phyloP scores from a whole-genome alignment of 2,113 vertebrate genomes.

The Alosa alosa region DNA sequence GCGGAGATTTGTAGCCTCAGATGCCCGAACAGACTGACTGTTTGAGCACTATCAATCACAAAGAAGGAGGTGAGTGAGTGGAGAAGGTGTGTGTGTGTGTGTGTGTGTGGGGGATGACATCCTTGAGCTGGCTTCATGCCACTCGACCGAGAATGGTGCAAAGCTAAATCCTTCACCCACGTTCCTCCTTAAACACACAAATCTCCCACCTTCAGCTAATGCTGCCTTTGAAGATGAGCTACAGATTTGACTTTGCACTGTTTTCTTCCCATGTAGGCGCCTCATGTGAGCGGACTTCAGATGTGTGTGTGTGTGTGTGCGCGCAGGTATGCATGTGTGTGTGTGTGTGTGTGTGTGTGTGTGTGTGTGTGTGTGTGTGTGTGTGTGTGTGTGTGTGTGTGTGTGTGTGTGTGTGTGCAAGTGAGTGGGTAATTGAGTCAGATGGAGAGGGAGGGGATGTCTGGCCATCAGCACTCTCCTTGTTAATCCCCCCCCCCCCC shows the following conservation, averaged over 20 bases:
- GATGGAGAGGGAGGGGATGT: not conserved
- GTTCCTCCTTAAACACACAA: conserved; percentile 27
- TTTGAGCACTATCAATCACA: conserved; percentile 44
- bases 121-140: too few relatives aligned
- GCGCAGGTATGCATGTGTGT: not conserved
- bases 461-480: not conserved
- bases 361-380: not conserved
- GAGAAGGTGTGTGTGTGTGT: conserved; percentile 14
- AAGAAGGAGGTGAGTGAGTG: not conserved
- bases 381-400: not conserved
- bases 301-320: not conserved
- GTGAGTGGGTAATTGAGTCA: not conserved
- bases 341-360: not conserved
- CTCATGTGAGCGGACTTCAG: conserved; percentile 36
- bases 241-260: not conserved
- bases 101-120: too few relatives aligned
- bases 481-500: not conserved
- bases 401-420: not conserved
- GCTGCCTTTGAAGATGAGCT: conserved; percentile 43
- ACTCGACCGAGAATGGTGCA: too few relatives aligned
- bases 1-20: conserved; percentile 30
- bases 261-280: not conserved
- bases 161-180: conserved; percentile 47
- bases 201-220: conserved; percentile 26
- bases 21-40: conserved; percentile 17